Conservation (phyloP, 2,797 vertebrate genomes). For the Acrossocheilus wenchowensis region DNA sequence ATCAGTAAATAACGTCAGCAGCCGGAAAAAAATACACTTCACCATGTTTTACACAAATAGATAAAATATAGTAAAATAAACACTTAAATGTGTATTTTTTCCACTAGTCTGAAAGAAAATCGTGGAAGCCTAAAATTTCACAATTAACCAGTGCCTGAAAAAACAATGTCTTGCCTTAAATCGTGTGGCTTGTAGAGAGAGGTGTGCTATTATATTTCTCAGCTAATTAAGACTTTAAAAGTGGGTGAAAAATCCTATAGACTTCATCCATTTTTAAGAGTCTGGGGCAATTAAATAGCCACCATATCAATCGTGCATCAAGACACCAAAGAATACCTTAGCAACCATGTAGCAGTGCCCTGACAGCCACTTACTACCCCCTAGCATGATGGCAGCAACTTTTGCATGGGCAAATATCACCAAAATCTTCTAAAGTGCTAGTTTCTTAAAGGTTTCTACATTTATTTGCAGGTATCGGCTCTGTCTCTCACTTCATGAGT, state of each 20-base stretch:
- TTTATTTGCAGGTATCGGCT: conserved; percentile 74
- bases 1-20: not conserved
- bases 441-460: conserved; percentile 2
- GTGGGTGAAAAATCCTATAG: not conserved
- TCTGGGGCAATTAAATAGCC: not conserved
- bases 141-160: not conserved
- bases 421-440: not conserved
- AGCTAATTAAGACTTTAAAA: not conserved
- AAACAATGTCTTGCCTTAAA: not conserved
- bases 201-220: not conserved
- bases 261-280: not conserved
- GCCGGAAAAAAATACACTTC: not conserved
- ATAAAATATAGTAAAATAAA: too few species aligned
- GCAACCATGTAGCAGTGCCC: not conserved
- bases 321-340: not conserved
- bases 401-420: not conserved
- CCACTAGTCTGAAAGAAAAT: not conserved
- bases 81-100: not conserved
- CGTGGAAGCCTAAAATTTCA: not conserved
- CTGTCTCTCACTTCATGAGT: conserved; percentile 79
- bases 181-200: not conserved
- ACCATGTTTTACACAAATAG: not conserved
- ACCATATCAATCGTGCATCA: not conserved
- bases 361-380: not conserved
- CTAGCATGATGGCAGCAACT: not conserved